phyloP scores from a whole-genome alignment of 2,113 vertebrate species.

The Probosciger aterrimus region DNA sequence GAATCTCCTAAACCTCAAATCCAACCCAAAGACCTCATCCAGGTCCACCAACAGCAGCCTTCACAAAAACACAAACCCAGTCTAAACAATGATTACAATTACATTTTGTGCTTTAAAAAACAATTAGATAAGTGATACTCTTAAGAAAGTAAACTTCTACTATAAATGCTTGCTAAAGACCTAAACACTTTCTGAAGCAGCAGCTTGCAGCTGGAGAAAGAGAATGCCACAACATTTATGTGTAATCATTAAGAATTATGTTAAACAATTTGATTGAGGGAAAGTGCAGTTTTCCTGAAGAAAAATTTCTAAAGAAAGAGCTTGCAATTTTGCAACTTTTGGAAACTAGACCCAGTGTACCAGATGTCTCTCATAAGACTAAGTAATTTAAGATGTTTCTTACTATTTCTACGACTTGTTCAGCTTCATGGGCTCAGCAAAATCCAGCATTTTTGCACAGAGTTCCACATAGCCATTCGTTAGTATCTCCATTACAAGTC shows the following conservation, averaged over 20 bases:
- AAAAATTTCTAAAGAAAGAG: background rate
- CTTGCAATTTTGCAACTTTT: background rate
- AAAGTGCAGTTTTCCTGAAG: constrained; percentile 1
- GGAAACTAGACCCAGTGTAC: background rate
- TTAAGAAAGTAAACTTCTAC: constrained; percentile 3
- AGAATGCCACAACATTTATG: background rate
- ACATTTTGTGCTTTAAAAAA: background rate
- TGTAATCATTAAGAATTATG: background rate
- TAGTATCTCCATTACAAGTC: background rate
- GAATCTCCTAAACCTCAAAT: background rate
- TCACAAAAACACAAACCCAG: background rate
- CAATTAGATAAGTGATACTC: constrained; percentile 20
- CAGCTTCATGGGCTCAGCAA: background rate
- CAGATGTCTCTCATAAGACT: background rate
- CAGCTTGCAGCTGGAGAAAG: constrained; percentile 28
- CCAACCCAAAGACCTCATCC: accelerated
- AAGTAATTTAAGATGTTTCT: background rate
- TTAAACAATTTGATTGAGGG: constrained; percentile 7
- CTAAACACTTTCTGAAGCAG: constrained; percentile 17
- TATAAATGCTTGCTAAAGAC: background rate
- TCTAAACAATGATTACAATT: background rate
- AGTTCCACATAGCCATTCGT: background rate
- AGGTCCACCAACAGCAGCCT: background rate
- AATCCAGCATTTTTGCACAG: background rate
- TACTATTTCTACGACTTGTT: background rate